Evolutionary conservation across 1,140 invertebrate species (phyloP), one percentile per base, ranked within the genome.

Genomic region (Saccostrea glomerata): DNA sequence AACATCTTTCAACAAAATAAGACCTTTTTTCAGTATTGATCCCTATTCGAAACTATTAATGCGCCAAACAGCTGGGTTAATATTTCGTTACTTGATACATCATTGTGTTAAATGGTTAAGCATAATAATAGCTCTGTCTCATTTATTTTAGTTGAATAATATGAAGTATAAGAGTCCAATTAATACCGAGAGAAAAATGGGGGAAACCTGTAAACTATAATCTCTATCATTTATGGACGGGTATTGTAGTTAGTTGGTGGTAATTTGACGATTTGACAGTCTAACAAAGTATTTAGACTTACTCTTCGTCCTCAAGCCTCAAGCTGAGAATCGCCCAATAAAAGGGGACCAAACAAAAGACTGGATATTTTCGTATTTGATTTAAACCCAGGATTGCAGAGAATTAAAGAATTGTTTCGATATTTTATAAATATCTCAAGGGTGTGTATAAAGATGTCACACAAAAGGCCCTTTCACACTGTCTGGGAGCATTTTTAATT

Each of bases 391-490:
- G 70, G 70, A 77, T 77, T 77, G 23, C 13, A 77, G 70, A 77
- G 70, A 77, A 77, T 77, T 77, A 77, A 36, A 77, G 70, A 77
- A 77, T 77, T 77, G 70, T 77, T 77, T 77, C 70, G 70, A 77
- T 77, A 77, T 77, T 40, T 77, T 77, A 77, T 77, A 77, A 77
- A 77, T 77, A 77, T 77, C 70, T 77, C 70, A 36, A 77, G 70
- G 70, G 70, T 77, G 70, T 77, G 70, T 30, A 77, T 77, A 9
- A 30, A 77, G 70, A 77, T 77, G 70, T 30, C 4, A 36, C 25
- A 77, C 70, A 77, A 77, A 77, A 77, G 70, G 12, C 23, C 70
- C 70, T 77, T 77, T 77, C 70, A 77, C 25, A 23, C 25, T 15
- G 30, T 17, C 70, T 77, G 25, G 70, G 30, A 77, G 70, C 70